Evolutionary conservation across 2,888 invertebrate species (phyloP), one percentile per base, ranked within the genome.

Genomic region (Elmis aenea): DNA sequence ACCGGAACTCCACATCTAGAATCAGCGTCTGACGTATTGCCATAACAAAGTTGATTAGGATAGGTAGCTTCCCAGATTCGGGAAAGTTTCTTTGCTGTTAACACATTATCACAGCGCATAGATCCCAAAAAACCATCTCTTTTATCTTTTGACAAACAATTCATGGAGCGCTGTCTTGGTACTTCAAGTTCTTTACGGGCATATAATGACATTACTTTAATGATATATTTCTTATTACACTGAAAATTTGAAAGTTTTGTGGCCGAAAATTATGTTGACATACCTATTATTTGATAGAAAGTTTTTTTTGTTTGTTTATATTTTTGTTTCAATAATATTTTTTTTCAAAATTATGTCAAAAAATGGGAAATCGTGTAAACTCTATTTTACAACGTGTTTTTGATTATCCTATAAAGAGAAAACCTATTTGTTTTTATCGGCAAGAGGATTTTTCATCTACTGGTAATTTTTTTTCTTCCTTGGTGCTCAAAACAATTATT

Each of bases 371-470:
- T 31, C 67, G 70, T 45, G 46, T 74, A 2, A 71, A 70, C 49
- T 51, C 62, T 10, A 52, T 73, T 9, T 64, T 74, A 29, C 69
- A 69, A 10, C 64, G 72, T 11, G 51, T 75, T 12, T 74, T 75
- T 45, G 74, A 75, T 50, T 75, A 75, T 50, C 75, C 75, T 1
- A 75, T 75, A 18, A 75, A 75, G 52, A 66, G 75, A 40, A 75
- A 75, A 63, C 75, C 75, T 0, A 75, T 75, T 36, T 75, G 75
- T 51, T 75, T 75, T 44, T 74, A 73, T 40, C 62, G 75, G 13
- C 75, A 75, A 48, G 74, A 75, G 49, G 75, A 75, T 51, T 75
- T 75, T 25, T 71, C 74, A 9, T 73, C 75, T 1, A 75, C 75
- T 33, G 75, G 75, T 71, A 15, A 22, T 13, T 10, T 11, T 1